These are phyloP conservation scores for Prionace glauca DNA, from an alignment of 2,797 vertebrate genomes.

Conservation along the genomic window DNA sequence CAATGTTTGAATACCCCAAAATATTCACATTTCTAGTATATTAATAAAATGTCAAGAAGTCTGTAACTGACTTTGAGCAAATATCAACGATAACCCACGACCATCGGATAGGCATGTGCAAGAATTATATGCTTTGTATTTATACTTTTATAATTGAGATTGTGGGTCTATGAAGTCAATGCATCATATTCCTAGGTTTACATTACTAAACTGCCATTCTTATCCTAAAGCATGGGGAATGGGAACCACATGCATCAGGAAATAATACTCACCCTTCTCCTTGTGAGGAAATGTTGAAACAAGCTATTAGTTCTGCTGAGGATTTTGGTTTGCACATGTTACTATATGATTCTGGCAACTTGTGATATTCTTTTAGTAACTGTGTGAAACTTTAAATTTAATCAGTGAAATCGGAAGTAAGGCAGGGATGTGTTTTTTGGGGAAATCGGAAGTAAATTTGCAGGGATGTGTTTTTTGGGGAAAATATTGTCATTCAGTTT, in stretches of 20 bases:
- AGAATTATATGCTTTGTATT: neutral
- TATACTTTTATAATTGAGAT: neutral
- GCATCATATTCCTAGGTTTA: neutral
- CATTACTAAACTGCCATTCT: neutral
- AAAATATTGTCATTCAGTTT: neutral
- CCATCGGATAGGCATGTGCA: too few species aligned
- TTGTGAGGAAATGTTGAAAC: neutral
- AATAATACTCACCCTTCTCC: neutral
- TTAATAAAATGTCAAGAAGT: neutral
- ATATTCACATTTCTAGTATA: neutral
- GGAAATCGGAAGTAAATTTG: neutral
- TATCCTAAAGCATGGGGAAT: neutral
- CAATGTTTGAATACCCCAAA: neutral
- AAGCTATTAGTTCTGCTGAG: neutral
- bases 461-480: neutral
- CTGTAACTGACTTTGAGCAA: too few species aligned
- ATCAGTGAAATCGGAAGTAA: neutral
- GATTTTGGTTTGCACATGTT: neutral
- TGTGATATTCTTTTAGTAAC: neutral
- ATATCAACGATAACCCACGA: too few species aligned
- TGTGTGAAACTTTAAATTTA: neutral
- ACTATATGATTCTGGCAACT: neutral
- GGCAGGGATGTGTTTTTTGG: neutral
- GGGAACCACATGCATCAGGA: neutral
- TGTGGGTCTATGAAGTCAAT: neutral